Base-by-base conservation (phyloP, 2,797 vertebrate species). In the Emys orbicularis region DNA sequence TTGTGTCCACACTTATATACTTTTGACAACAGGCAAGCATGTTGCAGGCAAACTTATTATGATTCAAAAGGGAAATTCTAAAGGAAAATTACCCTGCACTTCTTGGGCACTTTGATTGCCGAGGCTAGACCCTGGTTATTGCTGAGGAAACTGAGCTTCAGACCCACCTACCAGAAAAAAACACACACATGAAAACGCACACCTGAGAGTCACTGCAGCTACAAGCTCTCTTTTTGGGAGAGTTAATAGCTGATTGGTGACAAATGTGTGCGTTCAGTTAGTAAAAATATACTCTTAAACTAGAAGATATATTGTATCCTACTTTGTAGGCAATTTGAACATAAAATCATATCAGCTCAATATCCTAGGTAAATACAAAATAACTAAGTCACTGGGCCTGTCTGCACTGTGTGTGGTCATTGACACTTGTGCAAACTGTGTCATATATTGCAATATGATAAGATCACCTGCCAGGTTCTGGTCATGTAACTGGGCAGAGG, bases 171-270 rank as follows among this genome's bases (percentile, higher is more conserved):
- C 44, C 6, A 82, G 44, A 6, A 10, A 72, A 68, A 68, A 12
- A 5, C 16, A 61, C 10, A 47, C 1, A 4, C 0, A 19, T 0
- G 2, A 88, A 81, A 76, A 3, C 3, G 2, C 23, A 50, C 1
- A 1, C 59, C 2, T 18, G 29, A 31, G 34, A 61, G 12, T 83
- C 0, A 68, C 16, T 21, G n/a, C 34, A 37, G 65, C n/a, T 21
- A n/a, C 27, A 65, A 61, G 6, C 15, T 65, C 34, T 37, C 31
- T 68, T 68, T n/a, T 68, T 68, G 34, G 34, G 8, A 37, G 31
- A 37, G 65, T 68, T 68, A n/a, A 68, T 68, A 68, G 8, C n/a
- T 21, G 9, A 37, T 37, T 18, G 29, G 65, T 37, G 65, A 68
- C 12, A 9, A 84, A 41, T 79, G 4, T 1, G 3, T 16, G 0